A percentile compares a stretch with the other conserved stretches of the same genome.
These are phyloP conservation scores for Minunthozetes semirufus DNA, from an alignment of 2,888 invertebrate genomes.

Conservation along the genomic window DNA sequence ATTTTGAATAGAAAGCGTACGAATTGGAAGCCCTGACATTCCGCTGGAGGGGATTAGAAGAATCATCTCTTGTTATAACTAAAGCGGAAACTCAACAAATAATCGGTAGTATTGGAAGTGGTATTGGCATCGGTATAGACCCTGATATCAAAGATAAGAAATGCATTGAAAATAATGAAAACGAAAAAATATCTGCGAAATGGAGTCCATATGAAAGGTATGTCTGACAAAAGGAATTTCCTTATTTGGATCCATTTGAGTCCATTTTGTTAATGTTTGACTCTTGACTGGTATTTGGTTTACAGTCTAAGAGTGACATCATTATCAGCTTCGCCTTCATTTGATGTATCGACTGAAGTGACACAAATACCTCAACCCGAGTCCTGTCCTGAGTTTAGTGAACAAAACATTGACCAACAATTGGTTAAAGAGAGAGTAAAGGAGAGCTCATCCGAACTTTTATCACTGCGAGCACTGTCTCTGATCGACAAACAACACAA, in stretches of 20 bases:
- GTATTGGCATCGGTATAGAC: background rate
- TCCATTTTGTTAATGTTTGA: too few species aligned
- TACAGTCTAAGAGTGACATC: slow-evolving; percentile 24
- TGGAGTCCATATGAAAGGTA: slow-evolving; percentile 4
- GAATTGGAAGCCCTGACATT: slow-evolving; percentile 39
- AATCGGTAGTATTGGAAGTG: slow-evolving; percentile 4
- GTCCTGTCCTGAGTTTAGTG: slow-evolving; percentile 13
- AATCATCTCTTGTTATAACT: slow-evolving; percentile 28
- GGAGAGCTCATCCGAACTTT: slow-evolving; percentile 6
- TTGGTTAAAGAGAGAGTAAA: background rate
- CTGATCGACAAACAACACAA: slow-evolving; percentile 20
- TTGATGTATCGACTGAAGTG: background rate
- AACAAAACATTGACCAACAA: background rate
- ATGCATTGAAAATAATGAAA: slow-evolving; percentile 8
- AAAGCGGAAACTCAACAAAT: slow-evolving; percentile 28
- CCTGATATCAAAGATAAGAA: slow-evolving; percentile 16
- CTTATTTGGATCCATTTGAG: slow-evolving; percentile 6
- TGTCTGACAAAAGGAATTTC: background rate
- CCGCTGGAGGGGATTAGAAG: slow-evolving; percentile 36
- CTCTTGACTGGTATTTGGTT: background rate
- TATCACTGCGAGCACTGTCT: slow-evolving; percentile 19
- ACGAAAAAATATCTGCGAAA: slow-evolving; percentile 1
- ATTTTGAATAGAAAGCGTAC: slow-evolving; percentile 37
- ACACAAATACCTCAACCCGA: slow-evolving; percentile 6
- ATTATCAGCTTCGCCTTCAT: slow-evolving; percentile 16